A percentile compares a stretch with the other conserved stretches of the same genome.
These are phyloP conservation scores for Amia ocellicauda DNA, from an alignment of 2,113 vertebrate genomes.

Conservation along the genomic window DNA sequence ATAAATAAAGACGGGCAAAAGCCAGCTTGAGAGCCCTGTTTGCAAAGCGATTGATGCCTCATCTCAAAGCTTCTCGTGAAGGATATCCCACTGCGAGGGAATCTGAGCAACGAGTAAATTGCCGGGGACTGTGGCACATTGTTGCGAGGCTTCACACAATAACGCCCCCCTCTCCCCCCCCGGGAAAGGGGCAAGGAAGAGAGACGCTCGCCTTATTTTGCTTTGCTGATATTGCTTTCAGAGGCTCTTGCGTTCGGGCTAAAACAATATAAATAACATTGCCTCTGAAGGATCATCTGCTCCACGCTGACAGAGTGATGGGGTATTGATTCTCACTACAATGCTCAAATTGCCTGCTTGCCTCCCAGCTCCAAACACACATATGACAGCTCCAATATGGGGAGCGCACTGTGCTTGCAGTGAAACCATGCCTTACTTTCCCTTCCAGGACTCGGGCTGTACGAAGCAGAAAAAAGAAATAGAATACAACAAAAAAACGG, in stretches of 20 bases:
- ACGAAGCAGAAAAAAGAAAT: slow-evolving; percentile 17
- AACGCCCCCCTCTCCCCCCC: slow-evolving; percentile 10
- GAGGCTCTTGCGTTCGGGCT: slow-evolving; percentile 61
- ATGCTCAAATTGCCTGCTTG: slow-evolving; percentile 70
- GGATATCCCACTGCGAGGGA: slow-evolving; percentile 12
- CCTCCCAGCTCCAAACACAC: slow-evolving; percentile 68
- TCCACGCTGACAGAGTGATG: slow-evolving; percentile 65
- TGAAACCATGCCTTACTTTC: slow-evolving; percentile 40
- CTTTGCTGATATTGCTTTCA: slow-evolving; percentile 52
- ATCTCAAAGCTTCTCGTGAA: slow-evolving; percentile 14
- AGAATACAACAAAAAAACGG: slow-evolving; percentile 8
- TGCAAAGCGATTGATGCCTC: not conserved
- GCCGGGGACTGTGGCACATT: slow-evolving; percentile 25
- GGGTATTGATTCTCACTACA: slow-evolving; percentile 73
- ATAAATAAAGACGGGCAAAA: slow-evolving; percentile 20
- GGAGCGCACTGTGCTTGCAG: slow-evolving; percentile 46
- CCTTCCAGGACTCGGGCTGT: slow-evolving; percentile 29
- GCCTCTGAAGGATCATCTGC: slow-evolving; percentile 60
- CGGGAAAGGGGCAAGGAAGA: not conserved
- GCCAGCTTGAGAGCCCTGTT: slow-evolving; percentile 14
- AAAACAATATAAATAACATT: slow-evolving; percentile 69
- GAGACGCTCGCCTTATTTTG: slow-evolving; percentile 29
- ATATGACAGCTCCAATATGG: slow-evolving; percentile 68
- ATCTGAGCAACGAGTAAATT: slow-evolving; percentile 25
- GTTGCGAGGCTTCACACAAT: slow-evolving; percentile 23